Conservation (phyloP, 2,113 vertebrate genomes). For the Pteropus alecto region DNA sequence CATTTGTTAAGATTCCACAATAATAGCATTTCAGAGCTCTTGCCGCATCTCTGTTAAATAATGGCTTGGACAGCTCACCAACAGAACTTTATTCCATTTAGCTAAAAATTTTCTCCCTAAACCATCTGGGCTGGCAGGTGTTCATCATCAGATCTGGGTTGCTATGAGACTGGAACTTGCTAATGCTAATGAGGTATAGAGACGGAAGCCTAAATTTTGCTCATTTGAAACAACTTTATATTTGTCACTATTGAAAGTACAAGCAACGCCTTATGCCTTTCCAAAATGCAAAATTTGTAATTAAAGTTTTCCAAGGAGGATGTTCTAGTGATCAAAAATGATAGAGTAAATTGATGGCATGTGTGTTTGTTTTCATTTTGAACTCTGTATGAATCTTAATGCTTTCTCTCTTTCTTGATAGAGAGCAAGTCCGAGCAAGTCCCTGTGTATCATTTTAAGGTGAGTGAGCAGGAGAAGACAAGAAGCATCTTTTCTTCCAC, state of each 20-base stretch:
- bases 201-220: constrained; percentile 68
- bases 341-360: constrained; percentile 51
- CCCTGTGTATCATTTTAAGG: not conserved
- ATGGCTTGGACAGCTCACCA: constrained; percentile 65
- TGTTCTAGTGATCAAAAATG: constrained; percentile 38
- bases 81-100: constrained; percentile 76
- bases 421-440: not conserved
- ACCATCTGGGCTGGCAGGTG: constrained; percentile 85
- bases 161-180: constrained; percentile 80
- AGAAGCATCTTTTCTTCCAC: not conserved
- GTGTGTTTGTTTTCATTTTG: constrained; percentile 55
- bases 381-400: constrained; percentile 21
- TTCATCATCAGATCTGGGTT: constrained; percentile 83
- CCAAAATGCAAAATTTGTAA: constrained; percentile 61
- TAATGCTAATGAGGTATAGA: constrained; percentile 80
- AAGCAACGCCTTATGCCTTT: constrained; percentile 50
- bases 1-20: constrained; percentile 69
- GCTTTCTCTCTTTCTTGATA: not conserved
- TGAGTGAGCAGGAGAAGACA: not conserved
- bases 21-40: constrained; percentile 66
- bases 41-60: constrained; percentile 70
- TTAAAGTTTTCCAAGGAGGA: constrained; percentile 45
- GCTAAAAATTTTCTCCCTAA: constrained; percentile 76
- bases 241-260: constrained; percentile 47
- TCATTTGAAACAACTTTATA: constrained; percentile 76